These are phyloP conservation scores for Haplochromis burtoni DNA, from an alignment of 2,113 vertebrate species.

Conservation along the genomic window DNA sequence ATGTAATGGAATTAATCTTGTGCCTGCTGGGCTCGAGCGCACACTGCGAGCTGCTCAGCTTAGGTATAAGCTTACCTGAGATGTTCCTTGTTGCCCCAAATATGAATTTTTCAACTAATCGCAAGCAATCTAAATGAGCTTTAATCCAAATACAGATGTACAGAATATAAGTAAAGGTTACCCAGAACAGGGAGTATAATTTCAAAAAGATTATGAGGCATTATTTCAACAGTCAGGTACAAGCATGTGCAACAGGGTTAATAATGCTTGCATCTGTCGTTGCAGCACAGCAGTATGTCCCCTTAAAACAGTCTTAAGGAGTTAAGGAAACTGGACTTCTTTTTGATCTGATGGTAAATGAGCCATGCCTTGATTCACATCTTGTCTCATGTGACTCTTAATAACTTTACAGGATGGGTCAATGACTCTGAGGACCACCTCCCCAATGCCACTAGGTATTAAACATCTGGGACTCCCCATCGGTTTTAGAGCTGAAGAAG, in stretches of 20 bases:
- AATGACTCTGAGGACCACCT: neutral
- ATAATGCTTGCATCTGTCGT: fast-evolving
- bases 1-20: constrained; percentile 34
- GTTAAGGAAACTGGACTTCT: neutral
- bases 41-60: neutral
- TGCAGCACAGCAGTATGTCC: neutral
- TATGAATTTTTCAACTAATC: neutral
- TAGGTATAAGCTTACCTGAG: neutral
- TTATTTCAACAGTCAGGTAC: neutral
- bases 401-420: neutral
- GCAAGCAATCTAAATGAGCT: neutral
- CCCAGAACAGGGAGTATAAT: neutral
- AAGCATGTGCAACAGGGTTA: neutral
- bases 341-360: neutral
- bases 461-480: neutral
- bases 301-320: neutral
- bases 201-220: neutral
- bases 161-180: neutral
- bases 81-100: neutral
- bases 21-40: neutral
- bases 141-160: neutral
- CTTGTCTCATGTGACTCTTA: neutral
- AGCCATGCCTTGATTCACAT: neutral
- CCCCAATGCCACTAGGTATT: neutral
- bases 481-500: neutral